Conservation (phyloP, 2,888 invertebrate species). For the Agrypnus murinus region DNA sequence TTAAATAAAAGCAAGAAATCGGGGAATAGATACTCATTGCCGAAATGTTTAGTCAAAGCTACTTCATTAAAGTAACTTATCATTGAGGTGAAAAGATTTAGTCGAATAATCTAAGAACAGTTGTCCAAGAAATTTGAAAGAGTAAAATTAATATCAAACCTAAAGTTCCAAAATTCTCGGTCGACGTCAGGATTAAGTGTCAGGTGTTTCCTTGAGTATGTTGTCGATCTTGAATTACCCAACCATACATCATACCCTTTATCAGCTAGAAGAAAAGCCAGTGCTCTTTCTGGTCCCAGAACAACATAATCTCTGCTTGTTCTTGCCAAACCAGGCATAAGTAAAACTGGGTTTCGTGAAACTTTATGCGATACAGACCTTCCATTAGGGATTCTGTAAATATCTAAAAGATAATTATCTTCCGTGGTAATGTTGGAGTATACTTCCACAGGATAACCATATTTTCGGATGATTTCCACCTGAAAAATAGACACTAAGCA, state of each 20-base stretch:
- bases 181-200: slow-evolving; percentile 63
- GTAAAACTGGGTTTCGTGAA: slow-evolving; percentile 72
- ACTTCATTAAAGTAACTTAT: no score
- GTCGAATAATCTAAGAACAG: no score
- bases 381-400: slow-evolving; percentile 66
- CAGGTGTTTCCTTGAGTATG: slow-evolving; percentile 72
- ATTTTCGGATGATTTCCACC: slow-evolving; percentile 67
- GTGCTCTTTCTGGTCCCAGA: slow-evolving; percentile 76
- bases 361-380: slow-evolving; percentile 67
- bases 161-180: slow-evolving; percentile 70
- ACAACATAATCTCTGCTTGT: slow-evolving; percentile 85
- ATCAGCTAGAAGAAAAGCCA: slow-evolving; percentile 70
- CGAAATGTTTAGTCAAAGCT: no score
- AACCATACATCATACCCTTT: slow-evolving; percentile 75
- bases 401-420: slow-evolving; percentile 70
- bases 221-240: slow-evolving; percentile 76
- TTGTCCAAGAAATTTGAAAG: no score
- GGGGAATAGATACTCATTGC: no score
- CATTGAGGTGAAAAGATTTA: no score
- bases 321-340: slow-evolving; percentile 85
- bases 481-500: no score
- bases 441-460: slow-evolving; percentile 68
- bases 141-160: no score
- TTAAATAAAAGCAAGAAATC: no score
- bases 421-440: slow-evolving; percentile 68